Conservation (phyloP, 1,140 invertebrate genomes). For the Cotesia chilonis region DNA sequence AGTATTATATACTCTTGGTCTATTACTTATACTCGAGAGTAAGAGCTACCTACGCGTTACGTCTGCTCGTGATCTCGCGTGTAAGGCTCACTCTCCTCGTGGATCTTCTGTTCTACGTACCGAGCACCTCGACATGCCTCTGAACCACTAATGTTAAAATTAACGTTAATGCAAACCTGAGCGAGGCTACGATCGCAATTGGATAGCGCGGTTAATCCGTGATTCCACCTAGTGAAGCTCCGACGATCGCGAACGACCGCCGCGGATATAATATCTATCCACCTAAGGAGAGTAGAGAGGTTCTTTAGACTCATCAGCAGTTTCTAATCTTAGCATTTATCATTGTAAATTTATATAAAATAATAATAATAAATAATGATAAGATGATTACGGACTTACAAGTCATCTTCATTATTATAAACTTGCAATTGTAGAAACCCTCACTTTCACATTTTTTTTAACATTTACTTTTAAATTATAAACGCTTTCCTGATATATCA, state of each 20-base stretch:
- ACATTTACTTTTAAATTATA: no score
- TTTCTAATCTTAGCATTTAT: constrained; percentile 26
- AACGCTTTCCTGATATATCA: not conserved
- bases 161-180: no score
- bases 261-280: no score
- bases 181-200: no score
- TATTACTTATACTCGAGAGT: not conserved
- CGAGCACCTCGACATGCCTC: no score
- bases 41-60: constrained; percentile 18
- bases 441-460: constrained; percentile 22
- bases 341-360: not conserved
- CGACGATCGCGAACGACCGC: no score
- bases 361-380: not conserved
- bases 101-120: not conserved
- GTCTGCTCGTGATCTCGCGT: constrained; percentile 25
- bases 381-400: not conserved
- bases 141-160: no score
- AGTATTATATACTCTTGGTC: not conserved
- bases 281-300: no score
- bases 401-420: constrained; percentile 17
- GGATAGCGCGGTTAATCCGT: no score
- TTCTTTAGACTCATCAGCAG: constrained; percentile 23
- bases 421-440: constrained; percentile 12
- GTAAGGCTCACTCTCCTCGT: constrained; percentile 9
- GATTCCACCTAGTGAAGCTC: no score